phyloP scores from a whole-genome alignment of 2,888 invertebrate genomes.

The Caenorhabditis parvicauda region DNA sequence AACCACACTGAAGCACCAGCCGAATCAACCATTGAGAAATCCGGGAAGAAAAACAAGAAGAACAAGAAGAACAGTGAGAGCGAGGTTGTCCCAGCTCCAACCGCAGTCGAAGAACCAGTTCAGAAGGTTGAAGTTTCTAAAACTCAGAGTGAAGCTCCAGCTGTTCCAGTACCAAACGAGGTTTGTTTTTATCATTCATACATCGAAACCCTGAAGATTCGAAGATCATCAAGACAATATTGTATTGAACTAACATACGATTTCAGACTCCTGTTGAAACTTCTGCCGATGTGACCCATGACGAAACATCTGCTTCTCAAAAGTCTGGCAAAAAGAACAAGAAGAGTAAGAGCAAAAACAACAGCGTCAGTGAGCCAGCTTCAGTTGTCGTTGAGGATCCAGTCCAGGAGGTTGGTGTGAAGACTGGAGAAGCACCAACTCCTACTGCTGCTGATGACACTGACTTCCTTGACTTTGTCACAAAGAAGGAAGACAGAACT shows the following conservation, averaged over 20 bases:
- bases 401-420: not conserved
- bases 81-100: slow-evolving; percentile 12
- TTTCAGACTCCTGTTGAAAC: no score
- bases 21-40: slow-evolving; percentile 15
- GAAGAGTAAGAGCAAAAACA: slow-evolving; percentile 16
- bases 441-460: slow-evolving; percentile 16
- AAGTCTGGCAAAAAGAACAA: slow-evolving; percentile 20
- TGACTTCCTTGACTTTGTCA: slow-evolving; percentile 30
- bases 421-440: not conserved
- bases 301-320: slow-evolving; percentile 4
- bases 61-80: slow-evolving; percentile 34
- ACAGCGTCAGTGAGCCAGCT: slow-evolving; percentile 9
- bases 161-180: no score
- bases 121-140: no score
- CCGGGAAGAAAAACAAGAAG: slow-evolving; percentile 32
- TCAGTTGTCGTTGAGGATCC: slow-evolving; percentile 7
- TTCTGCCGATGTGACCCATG: no score
- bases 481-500: slow-evolving; percentile 15
- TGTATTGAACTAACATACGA: no score
- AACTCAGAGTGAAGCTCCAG: no score
- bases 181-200: no score
- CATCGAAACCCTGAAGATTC: no score
- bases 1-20: slow-evolving; percentile 20
- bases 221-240: no score
- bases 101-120: not conserved